These are phyloP conservation scores for Tenebrosternarchus preto DNA, from an alignment of 2,113 vertebrate genomes.

Conservation along the genomic window DNA sequence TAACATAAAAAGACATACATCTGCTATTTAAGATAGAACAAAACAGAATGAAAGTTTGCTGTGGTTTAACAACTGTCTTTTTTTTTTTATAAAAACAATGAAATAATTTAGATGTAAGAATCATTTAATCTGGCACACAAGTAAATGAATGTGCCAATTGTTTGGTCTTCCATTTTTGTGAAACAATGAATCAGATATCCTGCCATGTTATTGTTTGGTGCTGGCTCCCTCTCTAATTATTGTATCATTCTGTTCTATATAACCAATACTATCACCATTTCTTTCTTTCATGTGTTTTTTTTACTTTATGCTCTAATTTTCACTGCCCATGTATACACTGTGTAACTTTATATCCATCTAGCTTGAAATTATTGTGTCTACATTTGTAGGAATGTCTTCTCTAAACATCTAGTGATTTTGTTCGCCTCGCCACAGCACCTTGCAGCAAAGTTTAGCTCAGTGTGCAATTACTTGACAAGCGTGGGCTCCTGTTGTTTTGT, in stretches of 20 bases:
- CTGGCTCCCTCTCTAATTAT: no score
- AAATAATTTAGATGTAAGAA: neutral
- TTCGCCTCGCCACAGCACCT: no score
- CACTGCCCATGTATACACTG: no score
- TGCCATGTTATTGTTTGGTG: neutral
- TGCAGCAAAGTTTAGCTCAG: neutral
- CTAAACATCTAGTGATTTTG: neutral
- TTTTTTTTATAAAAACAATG: neutral
- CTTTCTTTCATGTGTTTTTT: no score
- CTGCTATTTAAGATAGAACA: neutral
- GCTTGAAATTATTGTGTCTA: no score
- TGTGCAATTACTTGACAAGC: neutral
- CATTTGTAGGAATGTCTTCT: neutral
- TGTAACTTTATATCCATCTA: no score
- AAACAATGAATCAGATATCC: neutral
- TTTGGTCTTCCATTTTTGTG: no score
- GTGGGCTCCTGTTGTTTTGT: neutral
- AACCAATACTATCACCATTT: no score
- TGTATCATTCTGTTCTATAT: no score
- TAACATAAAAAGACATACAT: neutral
- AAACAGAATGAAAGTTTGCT: neutral
- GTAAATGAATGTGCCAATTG: neutral
- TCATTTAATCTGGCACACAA: neutral
- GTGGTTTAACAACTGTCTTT: no score
- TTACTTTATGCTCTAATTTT: no score